Base-by-base conservation (phyloP, 37 sponge, comb jelly and placozoan genomes). In the Hormiphora californensis region DNA sequence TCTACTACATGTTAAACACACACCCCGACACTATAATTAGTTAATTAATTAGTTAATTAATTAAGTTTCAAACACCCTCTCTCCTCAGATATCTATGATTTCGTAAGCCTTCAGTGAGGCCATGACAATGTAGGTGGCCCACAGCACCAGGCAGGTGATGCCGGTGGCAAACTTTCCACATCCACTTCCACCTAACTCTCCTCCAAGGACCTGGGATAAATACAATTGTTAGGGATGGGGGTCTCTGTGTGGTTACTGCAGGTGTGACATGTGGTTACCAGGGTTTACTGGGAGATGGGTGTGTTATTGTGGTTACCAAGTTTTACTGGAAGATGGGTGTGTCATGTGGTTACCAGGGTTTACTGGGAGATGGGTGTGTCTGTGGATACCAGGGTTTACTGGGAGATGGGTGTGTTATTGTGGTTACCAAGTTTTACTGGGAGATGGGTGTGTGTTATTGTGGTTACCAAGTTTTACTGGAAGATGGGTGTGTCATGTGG, bases 31-130 rank as follows among this genome's bases (percentile, higher is more conserved):
- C n/a, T n/a, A n/a, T n/a, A n/a, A n/a, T n/a, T n/a, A n/a, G n/a
- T n/a, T n/a, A n/a, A n/a, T n/a, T n/a, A n/a, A n/a, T n/a, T n/a
- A n/a, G n/a, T n/a, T n/a, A n/a, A n/a, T n/a, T n/a, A n/a, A n/a
- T n/a, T n/a, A n/a, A n/a, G n/a, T n/a, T n/a, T n/a, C n/a, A n/a
- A n/a, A n/a, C n/a, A n/a, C n/a, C n/a, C n/a, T n/a, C n/a, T n/a
- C n/a, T n/a, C n/a, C n/a, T n/a, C n/a, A n/a, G n/a, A n/a, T 57
- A 57, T 61, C 11, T 17, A 91, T 86, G 61, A 89, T 40, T 9
- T 54, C 89, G 63, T 91, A 91, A 15, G 91, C 68, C 54, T 63
- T 55, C 21, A 91, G 87, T 23, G 89, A 86, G 19, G 91, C 67
- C 15, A 91, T 21, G 25, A 89, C 23, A 5, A 91, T 62, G 85